Conservation (phyloP, 2,797 vertebrate genomes). For the Australoheros facetus region DNA sequence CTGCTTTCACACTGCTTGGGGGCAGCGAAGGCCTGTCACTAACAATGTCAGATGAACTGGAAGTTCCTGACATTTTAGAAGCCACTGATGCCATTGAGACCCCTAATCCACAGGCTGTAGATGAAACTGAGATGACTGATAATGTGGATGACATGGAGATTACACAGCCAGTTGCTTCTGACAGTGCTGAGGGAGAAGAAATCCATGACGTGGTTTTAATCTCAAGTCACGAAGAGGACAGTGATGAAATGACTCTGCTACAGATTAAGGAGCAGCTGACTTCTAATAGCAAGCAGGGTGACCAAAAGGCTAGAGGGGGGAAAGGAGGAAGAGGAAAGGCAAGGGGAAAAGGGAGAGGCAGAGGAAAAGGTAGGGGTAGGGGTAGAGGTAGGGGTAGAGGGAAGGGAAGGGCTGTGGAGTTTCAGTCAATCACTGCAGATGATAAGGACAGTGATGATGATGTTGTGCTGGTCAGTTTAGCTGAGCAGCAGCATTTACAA, state of each 20-base stretch:
- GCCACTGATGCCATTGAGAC: constrained; percentile 19
- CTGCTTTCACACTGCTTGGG: constrained; percentile 68
- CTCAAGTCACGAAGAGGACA: constrained; percentile 83
- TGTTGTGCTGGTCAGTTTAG: constrained; percentile 43
- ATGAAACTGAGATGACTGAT: constrained; percentile 38
- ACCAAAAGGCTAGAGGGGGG: constrained; percentile 44
- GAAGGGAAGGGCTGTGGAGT: constrained; percentile 45
- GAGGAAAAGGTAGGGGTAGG: constrained; percentile 67
- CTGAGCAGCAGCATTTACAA: constrained; percentile 60
- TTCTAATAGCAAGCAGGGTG: constrained; percentile 21
- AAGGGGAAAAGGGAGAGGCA: constrained; percentile 57
- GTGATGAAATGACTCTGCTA: constrained; percentile 83
- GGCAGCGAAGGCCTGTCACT: constrained; percentile 55
- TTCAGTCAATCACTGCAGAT: constrained; percentile 34
- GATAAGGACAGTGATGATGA: constrained; percentile 50
- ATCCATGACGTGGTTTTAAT: constrained; percentile 57
- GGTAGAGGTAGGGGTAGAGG: constrained; percentile 69
- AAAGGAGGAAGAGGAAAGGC: constrained; percentile 66
- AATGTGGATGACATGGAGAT: constrained; percentile 42
- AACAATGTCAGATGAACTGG: constrained; percentile 61
- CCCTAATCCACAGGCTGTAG: constrained; percentile 7
- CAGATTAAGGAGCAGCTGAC: constrained; percentile 80
- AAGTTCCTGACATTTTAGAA: constrained; percentile 72
- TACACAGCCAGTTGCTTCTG: constrained; percentile 9
- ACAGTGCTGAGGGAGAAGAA: constrained; percentile 18